phyloP scores from a whole-genome alignment of 1,140 invertebrate genomes.

The Mya arenaria region DNA sequence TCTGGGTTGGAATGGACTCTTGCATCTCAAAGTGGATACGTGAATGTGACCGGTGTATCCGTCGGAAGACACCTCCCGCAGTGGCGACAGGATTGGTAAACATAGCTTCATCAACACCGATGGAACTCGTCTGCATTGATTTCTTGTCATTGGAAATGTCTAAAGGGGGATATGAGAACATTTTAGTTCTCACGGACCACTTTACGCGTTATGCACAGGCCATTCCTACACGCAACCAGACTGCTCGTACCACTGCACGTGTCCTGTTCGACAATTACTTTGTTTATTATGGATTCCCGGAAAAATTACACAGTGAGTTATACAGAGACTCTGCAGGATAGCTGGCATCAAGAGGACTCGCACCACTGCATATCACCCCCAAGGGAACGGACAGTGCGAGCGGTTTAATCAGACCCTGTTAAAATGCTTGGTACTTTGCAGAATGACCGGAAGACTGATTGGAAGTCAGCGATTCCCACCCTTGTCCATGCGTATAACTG shows the following conservation, averaged over 20 bases:
- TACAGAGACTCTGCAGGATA: not conserved
- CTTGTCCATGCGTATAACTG: slow-evolving; percentile 44
- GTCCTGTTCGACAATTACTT: slow-evolving; percentile 28
- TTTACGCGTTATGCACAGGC: slow-evolving; percentile 46
- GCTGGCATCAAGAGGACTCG: not conserved
- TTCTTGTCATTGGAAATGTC: slow-evolving; percentile 30
- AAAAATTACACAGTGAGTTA: slow-evolving; percentile 8
- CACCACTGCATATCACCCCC: not conserved
- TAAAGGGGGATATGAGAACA: slow-evolving; percentile 38
- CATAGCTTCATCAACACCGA: slow-evolving; percentile 31
- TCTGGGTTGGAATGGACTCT: slow-evolving; percentile 30
- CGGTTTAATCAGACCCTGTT: slow-evolving; percentile 2
- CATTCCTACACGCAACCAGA: slow-evolving; percentile 27
- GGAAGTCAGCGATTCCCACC: not conserved
- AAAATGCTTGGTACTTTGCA: slow-evolving; percentile 5
- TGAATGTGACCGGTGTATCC: slow-evolving; percentile 13
- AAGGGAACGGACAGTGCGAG: not conserved
- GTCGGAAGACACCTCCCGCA: slow-evolving; percentile 4
- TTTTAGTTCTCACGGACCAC: slow-evolving; percentile 50
- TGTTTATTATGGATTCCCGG: slow-evolving; percentile 34
- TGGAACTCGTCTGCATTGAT: slow-evolving; percentile 52
- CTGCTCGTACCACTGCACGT: slow-evolving; percentile 39
- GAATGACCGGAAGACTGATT: not conserved
- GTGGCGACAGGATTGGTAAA: slow-evolving; percentile 20
- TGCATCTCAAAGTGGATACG: not conserved